A percentile compares a stretch with the other conserved stretches of the same genome.
Evolutionary conservation across 1,140 invertebrate genomes (phyloP).

Genomic region (Atta colombica): DNA sequence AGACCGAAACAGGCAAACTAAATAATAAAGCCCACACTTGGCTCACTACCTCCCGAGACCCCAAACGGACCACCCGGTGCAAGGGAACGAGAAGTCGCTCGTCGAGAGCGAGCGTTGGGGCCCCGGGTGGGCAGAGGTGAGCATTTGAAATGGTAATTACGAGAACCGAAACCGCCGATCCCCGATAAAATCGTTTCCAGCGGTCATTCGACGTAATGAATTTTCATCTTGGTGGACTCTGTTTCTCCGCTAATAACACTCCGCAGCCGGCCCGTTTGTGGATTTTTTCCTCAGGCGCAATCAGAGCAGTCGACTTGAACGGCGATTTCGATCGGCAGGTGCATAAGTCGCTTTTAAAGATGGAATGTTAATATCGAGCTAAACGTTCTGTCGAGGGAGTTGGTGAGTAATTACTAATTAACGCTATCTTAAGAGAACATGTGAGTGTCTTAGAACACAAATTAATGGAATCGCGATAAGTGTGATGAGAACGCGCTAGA

Average conservation of each 20-base stretch:
- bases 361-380: conserved; percentile 28
- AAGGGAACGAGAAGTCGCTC: conserved; percentile 79
- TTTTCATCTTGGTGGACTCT: conserved; percentile 48
- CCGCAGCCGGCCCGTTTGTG: neutral
- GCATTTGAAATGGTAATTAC: conserved; percentile 86
- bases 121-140: conserved; percentile 82
- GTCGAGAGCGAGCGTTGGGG: conserved; percentile 72
- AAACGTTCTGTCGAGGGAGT: conserved; percentile 24
- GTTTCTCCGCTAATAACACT: conserved; percentile 15
- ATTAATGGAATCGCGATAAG: conserved; percentile 21
- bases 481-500: neutral
- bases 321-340: conserved; percentile 12
- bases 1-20: conserved; percentile 85
- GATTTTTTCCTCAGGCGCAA: neutral
- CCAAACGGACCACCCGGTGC: conserved; percentile 85
- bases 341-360: neutral
- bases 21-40: conserved; percentile 85
- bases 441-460: neutral
- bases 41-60: conserved; percentile 72
- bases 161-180: conserved; percentile 80
- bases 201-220: conserved; percentile 72
- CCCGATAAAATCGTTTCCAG: conserved; percentile 82
- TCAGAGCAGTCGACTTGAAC: neutral
- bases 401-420: conserved; percentile 38
- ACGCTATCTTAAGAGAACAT: neutral